Conservation (phyloP, 2,113 vertebrate genomes). For the Sardina pilchardus region DNA sequence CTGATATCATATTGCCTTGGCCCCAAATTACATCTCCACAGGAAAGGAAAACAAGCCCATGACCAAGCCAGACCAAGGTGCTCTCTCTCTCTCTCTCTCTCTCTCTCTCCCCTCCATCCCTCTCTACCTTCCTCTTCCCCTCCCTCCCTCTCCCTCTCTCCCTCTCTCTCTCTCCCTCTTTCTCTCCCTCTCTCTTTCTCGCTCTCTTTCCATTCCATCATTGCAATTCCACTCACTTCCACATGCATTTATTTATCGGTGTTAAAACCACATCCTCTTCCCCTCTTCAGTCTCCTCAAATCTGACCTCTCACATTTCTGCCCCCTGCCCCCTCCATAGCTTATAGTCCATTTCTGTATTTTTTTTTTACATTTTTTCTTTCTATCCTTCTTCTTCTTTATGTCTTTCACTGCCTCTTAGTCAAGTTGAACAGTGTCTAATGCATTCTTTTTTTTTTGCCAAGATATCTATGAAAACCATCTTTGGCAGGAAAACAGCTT, state of each 20-base stretch:
- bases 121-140: neutral
- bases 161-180: neutral
- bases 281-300: neutral
- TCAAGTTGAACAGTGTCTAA: no score
- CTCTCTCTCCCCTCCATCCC: neutral
- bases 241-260: neutral
- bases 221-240: neutral
- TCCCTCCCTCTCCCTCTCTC: neutral
- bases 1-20: slow-evolving; percentile 90
- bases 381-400: neutral
- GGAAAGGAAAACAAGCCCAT: slow-evolving; percentile 21
- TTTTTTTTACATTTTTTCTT: neutral
- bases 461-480: no score
- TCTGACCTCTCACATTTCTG: neutral
- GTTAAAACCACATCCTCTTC: neutral
- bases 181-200: neutral
- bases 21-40: slow-evolving; percentile 80
- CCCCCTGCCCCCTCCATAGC: neutral
- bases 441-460: no score
- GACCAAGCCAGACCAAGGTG: neutral
- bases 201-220: neutral
- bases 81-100: neutral
- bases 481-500: no score
- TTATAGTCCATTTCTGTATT: neutral
- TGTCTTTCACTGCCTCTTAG: neutral